phyloP scores from a whole-genome alignment of 1,140 invertebrate species.

The Eueides isabella region DNA sequence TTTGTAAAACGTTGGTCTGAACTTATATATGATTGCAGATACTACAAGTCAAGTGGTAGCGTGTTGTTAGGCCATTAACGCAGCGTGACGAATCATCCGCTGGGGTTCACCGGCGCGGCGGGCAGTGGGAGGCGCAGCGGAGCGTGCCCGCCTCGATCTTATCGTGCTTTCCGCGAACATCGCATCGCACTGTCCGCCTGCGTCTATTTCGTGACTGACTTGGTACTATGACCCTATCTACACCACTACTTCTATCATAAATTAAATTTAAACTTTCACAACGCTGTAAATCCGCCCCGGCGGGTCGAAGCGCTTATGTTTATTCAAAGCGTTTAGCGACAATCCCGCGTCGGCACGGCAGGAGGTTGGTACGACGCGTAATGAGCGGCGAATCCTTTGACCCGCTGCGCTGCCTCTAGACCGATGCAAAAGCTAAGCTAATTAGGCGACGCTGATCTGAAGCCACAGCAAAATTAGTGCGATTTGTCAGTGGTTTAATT shows the following conservation, averaged over 20 bases:
- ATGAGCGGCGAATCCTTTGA: constrained; percentile 79
- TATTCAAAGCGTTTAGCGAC: constrained; percentile 50
- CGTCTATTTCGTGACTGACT: constrained; percentile 69
- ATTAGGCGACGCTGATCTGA: constrained; percentile 76
- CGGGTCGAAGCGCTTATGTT: constrained; percentile 37
- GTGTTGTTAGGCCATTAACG: constrained; percentile 74
- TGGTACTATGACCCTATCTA: constrained; percentile 44
- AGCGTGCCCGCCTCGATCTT: constrained; percentile 71
- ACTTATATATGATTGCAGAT: constrained; percentile 45
- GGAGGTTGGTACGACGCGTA: constrained; percentile 56
- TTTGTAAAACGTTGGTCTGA: constrained; percentile 21
- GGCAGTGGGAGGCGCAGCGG: constrained; percentile 42
- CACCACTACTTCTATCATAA: constrained; percentile 54
- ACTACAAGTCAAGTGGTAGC: constrained; percentile 71
- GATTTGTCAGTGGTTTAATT: constrained; percentile 59
- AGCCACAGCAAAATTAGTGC: constrained; percentile 72
- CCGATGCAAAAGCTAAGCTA: constrained; percentile 70
- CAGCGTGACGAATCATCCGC: constrained; percentile 75
- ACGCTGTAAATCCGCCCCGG: constrained; percentile 40
- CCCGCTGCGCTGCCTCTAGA: constrained; percentile 62
- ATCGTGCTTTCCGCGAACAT: constrained; percentile 77
- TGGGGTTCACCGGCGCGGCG: constrained; percentile 52
- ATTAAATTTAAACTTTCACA: constrained; percentile 55
- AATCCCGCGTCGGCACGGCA: constrained; percentile 44
- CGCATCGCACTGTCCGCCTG: constrained; percentile 64